Conservation (phyloP, 1,140 invertebrate genomes). For the Bemisia tabaci region DNA sequence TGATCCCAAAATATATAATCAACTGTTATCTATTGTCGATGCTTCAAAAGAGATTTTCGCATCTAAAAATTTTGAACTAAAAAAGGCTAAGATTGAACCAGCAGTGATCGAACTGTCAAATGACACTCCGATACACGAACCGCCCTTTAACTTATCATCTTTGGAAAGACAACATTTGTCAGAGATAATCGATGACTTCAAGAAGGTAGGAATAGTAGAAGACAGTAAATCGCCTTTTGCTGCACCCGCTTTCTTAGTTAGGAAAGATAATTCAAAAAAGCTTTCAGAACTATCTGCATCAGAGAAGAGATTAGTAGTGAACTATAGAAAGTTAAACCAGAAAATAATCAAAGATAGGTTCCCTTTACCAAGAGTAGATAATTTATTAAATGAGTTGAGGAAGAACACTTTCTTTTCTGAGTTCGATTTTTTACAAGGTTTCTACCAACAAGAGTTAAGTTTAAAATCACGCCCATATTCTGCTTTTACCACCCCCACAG, state of each 20-base stretch:
- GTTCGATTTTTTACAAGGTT: not conserved
- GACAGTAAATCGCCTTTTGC: not conserved
- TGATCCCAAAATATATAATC: too few species aligned
- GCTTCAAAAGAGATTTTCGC: not conserved
- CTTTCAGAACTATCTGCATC: not conserved
- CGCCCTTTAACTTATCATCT: not conserved
- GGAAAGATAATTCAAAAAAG: not conserved
- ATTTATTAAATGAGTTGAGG: not conserved
- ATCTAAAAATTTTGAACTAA: not conserved
- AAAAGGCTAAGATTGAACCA: not conserved
- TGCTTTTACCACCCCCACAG: not conserved
- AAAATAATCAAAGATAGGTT: not conserved
- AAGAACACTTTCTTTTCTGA: not conserved
- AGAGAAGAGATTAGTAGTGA: not conserved
- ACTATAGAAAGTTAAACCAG: not conserved
- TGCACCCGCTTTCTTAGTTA: not conserved
- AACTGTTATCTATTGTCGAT: too few species aligned
- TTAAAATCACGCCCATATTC: not conserved
- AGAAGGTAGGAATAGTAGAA: not conserved
- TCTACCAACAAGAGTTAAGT: not conserved
- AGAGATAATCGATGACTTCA: not conserved
- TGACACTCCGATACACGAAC: not conserved
- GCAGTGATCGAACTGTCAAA: not conserved
- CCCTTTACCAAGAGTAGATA: not conserved
- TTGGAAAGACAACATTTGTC: not conserved